Evolutionary conservation across 2,888 invertebrate species (phyloP).

Genomic region (Lasius platythorax): DNA sequence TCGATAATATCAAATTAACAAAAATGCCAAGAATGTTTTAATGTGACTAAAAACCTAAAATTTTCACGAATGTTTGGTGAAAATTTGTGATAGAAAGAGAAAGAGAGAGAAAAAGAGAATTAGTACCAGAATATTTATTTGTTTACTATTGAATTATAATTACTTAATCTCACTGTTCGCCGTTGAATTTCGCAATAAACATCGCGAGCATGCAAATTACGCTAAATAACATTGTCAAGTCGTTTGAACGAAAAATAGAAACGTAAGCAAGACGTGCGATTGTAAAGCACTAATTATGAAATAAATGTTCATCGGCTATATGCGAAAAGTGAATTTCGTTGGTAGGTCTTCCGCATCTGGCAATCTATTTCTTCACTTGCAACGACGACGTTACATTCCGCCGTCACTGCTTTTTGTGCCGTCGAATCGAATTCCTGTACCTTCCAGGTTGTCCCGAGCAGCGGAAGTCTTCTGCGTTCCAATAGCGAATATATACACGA

Average conservation of each 20-base stretch:
- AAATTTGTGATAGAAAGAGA: background rate
- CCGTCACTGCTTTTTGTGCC: slow-evolving; percentile 61
- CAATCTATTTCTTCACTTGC: slow-evolving; percentile 48
- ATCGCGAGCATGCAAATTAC: slow-evolving; percentile 7
- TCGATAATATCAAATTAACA: background rate
- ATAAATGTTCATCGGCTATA: background rate
- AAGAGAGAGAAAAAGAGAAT: background rate
- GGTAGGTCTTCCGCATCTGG: background rate
- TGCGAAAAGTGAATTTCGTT: slow-evolving; percentile 4
- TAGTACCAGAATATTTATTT: background rate
- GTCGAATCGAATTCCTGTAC: slow-evolving; percentile 76
- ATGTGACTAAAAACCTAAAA: background rate
- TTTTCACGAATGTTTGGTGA: background rate
- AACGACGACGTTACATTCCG: slow-evolving; percentile 54
- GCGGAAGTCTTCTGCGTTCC: slow-evolving; percentile 72
- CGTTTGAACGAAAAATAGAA: slow-evolving; percentile 2
- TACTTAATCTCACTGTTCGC: background rate
- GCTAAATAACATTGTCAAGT: background rate
- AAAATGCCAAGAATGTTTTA: background rate
- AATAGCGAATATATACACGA: background rate
- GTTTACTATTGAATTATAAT: background rate
- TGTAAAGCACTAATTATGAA: slow-evolving; percentile 37
- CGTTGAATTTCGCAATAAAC: background rate
- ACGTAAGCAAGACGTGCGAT: slow-evolving; percentile 10
- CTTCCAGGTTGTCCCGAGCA: slow-evolving; percentile 66